Conservation (phyloP, 2,888 invertebrate genomes). For the Papilio demoleus region DNA sequence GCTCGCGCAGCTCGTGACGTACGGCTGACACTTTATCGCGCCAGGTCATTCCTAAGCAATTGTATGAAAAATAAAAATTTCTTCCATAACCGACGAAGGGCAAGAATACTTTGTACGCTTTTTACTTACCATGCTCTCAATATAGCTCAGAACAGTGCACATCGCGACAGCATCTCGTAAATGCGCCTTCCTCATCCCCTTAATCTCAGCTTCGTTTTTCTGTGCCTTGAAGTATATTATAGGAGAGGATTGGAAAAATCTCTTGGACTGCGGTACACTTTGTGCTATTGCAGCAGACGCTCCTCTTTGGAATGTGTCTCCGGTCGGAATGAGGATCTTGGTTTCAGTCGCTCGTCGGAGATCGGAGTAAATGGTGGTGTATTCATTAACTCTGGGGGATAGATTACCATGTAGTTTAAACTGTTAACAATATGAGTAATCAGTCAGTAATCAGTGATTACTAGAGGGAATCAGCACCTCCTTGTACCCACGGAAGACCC, state of each 20-base stretch:
- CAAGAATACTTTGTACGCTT: too few species aligned
- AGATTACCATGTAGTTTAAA: too few species aligned
- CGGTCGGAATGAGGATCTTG: conserved; percentile 87
- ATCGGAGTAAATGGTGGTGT: conserved; percentile 88
- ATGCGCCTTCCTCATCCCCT: conserved; percentile 93
- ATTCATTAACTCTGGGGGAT: conserved; percentile 86
- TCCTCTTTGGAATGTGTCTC: conserved; percentile 87
- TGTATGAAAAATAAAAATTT: neutral
- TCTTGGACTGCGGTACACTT: conserved; percentile 83
- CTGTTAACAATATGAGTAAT: too few species aligned
- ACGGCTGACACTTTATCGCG: conserved; percentile 88
- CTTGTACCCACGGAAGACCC: too few species aligned
- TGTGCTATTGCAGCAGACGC: conserved; percentile 88
- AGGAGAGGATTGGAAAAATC: conserved; percentile 88
- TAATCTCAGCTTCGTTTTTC: conserved; percentile 91
- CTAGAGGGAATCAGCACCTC: too few species aligned
- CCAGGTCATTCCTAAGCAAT: conserved; percentile 86
- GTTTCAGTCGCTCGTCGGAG: conserved; percentile 85
- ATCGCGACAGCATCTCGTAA: conserved; percentile 94
- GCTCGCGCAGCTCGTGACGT: conserved; percentile 84
- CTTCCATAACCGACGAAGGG: too few species aligned
- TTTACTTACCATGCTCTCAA: conserved; percentile 59
- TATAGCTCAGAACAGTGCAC: conserved; percentile 89
- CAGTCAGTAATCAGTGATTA: too few species aligned
- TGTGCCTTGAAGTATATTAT: conserved; percentile 93